Evolutionary conservation across 2,888 invertebrate genomes (phyloP), one percentile per base, ranked within the genome.

Genomic region (Ischnura elegans): DNA sequence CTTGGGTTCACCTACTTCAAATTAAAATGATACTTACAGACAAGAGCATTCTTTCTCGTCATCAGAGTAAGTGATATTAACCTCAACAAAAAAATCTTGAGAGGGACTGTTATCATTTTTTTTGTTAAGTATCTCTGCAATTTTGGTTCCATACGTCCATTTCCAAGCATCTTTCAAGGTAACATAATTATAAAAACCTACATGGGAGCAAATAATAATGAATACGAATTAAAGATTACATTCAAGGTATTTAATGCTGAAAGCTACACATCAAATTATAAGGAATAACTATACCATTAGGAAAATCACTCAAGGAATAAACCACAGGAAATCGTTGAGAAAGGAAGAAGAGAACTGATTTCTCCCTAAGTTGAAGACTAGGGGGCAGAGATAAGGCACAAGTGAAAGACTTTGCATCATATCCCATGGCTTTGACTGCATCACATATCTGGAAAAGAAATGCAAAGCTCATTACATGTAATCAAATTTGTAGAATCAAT

Each of bases 161-260:
- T 98, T 98, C 97, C 98, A 98, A 0, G 97, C 97, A 95, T 98
- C 98, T 95, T 98, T 99, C 0, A 98, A n/a, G n/a, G 43, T 66
- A 55, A 90, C 61, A 90, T 61, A 61, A 36, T 95, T 0, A 97
- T 96, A 36, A 97, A 97, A 61, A 85, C 94, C 95, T 42, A 94
- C 94, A 95, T 93, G 93, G 93, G 94, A 90, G 93, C n/a, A n/a
- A n/a, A n/a, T n/a, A n/a, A n/a, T n/a, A 36, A 36, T 10, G 2
- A 76, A 76, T 10, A 13, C 13, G 2, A 0, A 36, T 36, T 36
- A 36, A 21, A 76, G 10, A 46, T 45, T 3, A 21, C 10, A 16
- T 16, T 16, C 0, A 46, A 46, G n/a, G 25, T 51, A 90, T 21
- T n/a, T 5, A 21, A 19, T 61, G 29, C 25, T 47, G 5, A n/a